A percentile compares a stretch with the other conserved stretches of the same genome.
These are phyloP conservation scores for Anguilla anguilla DNA, from an alignment of 2,797 vertebrate species.

Conservation along the genomic window DNA sequence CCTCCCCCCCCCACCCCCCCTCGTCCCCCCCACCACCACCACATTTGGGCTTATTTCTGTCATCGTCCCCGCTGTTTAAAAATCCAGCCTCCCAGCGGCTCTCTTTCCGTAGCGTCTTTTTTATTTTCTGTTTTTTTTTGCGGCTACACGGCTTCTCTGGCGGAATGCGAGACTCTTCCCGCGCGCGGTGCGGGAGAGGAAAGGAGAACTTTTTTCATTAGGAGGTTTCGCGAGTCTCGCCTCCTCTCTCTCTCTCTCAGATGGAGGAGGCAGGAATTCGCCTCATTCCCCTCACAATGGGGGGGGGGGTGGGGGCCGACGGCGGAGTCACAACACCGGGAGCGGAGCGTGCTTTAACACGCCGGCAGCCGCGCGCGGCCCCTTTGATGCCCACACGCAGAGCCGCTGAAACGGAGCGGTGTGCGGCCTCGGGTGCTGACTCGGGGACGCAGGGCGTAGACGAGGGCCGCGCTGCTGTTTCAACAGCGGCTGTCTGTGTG, in stretches of 20 bases:
- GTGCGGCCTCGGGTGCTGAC: conserved; percentile 12
- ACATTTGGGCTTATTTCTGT: conserved; percentile 62
- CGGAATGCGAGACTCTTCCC: background rate
- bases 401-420: conserved; percentile 41
- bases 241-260: conserved; percentile 37
- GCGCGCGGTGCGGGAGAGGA: background rate
- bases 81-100: background rate
- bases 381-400: conserved; percentile 58
- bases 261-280: conserved; percentile 54
- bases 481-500: conserved; percentile 20
- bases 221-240: conserved; percentile 17
- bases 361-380: conserved; percentile 59
- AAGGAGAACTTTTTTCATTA: background rate
- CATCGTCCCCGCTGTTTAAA: conserved; percentile 40
- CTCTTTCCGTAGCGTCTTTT: conserved; percentile 27
- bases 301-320: conserved; percentile 26
- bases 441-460: background rate
- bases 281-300: conserved; percentile 39
- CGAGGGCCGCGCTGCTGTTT: background rate
- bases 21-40: background rate
- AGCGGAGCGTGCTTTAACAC: conserved; percentile 58
- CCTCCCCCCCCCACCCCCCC: background rate
- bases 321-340: conserved; percentile 65
- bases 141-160: background rate
- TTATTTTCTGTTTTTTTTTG: background rate